Conservation (phyloP, 2,797 vertebrate genomes). For the Macroramphosus scolopax region DNA sequence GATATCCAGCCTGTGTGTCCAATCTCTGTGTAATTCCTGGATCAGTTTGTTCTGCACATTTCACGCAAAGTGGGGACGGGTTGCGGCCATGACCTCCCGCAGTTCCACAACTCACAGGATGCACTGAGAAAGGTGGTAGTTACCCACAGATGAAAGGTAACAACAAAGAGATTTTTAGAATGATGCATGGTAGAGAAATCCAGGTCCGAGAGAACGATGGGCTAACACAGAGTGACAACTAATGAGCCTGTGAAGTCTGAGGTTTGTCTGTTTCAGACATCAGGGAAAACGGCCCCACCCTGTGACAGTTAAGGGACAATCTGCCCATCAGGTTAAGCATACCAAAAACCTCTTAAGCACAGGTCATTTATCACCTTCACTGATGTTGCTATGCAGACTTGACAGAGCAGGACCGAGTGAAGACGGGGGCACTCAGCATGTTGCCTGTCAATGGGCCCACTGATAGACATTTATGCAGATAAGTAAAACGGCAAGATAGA, state of each 20-base stretch:
- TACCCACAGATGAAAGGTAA: conserved; percentile 84
- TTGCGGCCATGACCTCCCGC: conserved; percentile 75
- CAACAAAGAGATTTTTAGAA: conserved; percentile 84
- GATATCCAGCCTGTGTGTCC: conserved; percentile 69
- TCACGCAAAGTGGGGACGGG: conserved; percentile 81
- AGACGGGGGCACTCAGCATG: conserved; percentile 10
- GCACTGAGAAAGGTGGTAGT: conserved; percentile 79
- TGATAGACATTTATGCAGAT: conserved; percentile 28
- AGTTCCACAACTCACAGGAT: conserved; percentile 84
- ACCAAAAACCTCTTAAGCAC: conserved; percentile 46
- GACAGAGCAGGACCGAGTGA: conserved; percentile 27
- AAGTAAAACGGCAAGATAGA: conserved; percentile 1
- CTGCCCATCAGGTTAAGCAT: conserved; percentile 35
- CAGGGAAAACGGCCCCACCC: no score
- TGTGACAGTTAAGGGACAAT: conserved; percentile 55
- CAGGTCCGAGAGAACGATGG: conserved; percentile 72
- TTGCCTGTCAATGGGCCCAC: conserved; percentile 18
- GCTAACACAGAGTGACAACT: conserved; percentile 80
- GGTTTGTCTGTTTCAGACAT: conserved; percentile 88
- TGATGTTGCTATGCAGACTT: conserved; percentile 33
- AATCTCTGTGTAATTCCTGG: conserved; percentile 73
- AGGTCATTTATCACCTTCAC: conserved; percentile 67
- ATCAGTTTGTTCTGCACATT: conserved; percentile 88
- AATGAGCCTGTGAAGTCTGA: conserved; percentile 64
- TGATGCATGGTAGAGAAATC: conserved; percentile 65